Evolutionary conservation across 2,797 vertebrate genomes (phyloP).

Genomic region (Bradypus variegatus): DNA sequence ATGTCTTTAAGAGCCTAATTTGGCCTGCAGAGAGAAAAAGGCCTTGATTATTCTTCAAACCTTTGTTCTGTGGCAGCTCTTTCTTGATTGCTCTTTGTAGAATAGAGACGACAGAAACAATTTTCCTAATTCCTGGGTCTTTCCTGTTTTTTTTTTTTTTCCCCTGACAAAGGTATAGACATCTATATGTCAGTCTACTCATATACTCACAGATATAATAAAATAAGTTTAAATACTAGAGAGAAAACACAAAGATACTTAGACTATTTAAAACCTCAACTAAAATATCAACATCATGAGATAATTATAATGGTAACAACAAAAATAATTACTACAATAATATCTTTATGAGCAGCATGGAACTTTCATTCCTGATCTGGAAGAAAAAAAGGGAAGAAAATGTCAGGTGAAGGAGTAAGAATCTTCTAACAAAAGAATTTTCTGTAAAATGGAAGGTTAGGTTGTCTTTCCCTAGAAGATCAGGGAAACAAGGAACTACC

Average conservation of each 20-base stretch:
- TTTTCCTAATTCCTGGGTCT: neutral
- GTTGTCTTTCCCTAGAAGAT: slow-evolving; percentile 54
- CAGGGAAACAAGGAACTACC: neutral
- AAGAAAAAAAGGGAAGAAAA: slow-evolving; percentile 54
- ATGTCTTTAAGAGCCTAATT: neutral
- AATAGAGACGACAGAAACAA: neutral
- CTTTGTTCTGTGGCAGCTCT: neutral
- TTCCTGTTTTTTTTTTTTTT: neutral
- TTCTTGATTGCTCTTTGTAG: neutral
- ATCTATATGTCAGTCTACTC: slow-evolving; percentile 21
- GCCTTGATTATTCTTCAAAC: neutral
- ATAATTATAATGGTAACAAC: slow-evolving; percentile 68
- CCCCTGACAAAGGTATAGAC: slow-evolving; percentile 23
- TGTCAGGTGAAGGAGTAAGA: slow-evolving; percentile 30
- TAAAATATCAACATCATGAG: slow-evolving; percentile 67
- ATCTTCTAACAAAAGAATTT: slow-evolving; percentile 42
- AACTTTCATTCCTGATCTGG: slow-evolving; percentile 60
- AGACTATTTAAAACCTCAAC: slow-evolving; percentile 74
- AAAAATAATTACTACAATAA: slow-evolving; percentile 71
- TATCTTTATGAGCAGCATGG: slow-evolving; percentile 73
- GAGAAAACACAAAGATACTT: slow-evolving; percentile 64
- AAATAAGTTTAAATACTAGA: slow-evolving; percentile 54
- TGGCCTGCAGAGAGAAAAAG: neutral
- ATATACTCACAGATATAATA: slow-evolving; percentile 50
- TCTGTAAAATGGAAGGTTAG: slow-evolving; percentile 51